Base-by-base conservation (phyloP, 2,888 invertebrate genomes). In the Nomada ruficornis region DNA sequence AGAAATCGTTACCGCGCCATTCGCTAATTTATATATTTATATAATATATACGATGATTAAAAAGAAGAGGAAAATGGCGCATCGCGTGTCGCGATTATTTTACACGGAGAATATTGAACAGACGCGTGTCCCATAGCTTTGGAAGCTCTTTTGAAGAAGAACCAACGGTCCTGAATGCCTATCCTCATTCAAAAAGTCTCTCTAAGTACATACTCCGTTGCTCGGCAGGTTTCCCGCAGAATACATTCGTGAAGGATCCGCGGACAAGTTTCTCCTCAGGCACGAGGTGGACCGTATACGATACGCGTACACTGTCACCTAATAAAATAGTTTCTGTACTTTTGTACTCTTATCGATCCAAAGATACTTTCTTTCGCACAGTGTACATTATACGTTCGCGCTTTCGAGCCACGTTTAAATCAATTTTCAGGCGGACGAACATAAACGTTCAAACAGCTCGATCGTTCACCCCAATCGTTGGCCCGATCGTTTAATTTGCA, bases 11-110 rank as follows among this genome's bases (percentile, higher is more conserved):
- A 76, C 71, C 82, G 52, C 76, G 76, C 77, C 82, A 54, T 2
- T 76, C 57, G 29, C 50, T 15, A 50, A 64, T 13, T 13, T n/a
- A 64, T 18, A 42, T 67, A 9, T 64, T 23, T 44, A 18, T 69
- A 44, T 69, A 64, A 26, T 36, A 23, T 57, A 55, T 69, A 42
- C 13, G 13, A 47, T 13, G 11, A 47, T 64, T 36, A 26, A 54
- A 29, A 47, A 82, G 74, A 80, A 80, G 74, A 74, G 74, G 81
- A 73, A 70, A 73, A 73, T 70, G 64, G 69, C 81, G 59, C 26
- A 42, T 42, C 15, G 71, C 54, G 54, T 55, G 2, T 57, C 54
- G 62, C 64, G 63, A 55, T 70, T 62, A 81, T 67, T 65, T 67
- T 77, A 42, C 82, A 75, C 77, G 68, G 29, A 47, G 67, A 82